Conservation (phyloP, 64 coral and sea anemone species). For the Pocillopora damicornis region DNA sequence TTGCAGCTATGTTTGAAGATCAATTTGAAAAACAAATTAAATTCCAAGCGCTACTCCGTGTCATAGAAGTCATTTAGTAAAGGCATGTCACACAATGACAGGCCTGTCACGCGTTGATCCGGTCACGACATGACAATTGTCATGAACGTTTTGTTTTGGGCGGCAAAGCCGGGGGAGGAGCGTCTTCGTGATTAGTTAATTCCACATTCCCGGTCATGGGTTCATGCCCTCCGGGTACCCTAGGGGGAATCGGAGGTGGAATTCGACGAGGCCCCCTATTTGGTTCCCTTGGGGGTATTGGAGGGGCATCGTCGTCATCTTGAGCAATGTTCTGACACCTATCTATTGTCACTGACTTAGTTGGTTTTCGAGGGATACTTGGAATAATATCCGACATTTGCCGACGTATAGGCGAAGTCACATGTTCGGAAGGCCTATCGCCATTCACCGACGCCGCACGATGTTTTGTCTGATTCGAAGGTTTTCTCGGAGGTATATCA, state of each 20-base stretch:
- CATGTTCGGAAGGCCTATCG: constrained; percentile 52
- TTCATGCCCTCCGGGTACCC: constrained; percentile 44
- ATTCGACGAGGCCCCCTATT: constrained; percentile 31
- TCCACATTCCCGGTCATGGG: not conserved
- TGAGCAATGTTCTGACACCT: constrained; percentile 22
- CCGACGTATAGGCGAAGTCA: constrained; percentile 19
- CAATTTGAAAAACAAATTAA: constrained; percentile 7
- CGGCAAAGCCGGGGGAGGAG: constrained; percentile 69
- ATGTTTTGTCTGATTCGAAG: constrained; percentile 55
- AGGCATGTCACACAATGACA: constrained; percentile 1
- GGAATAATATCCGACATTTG: not conserved
- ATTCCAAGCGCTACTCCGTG: not conserved
- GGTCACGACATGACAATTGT: constrained; percentile 6
- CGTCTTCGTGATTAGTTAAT: constrained; percentile 44
- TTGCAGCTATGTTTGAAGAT: not conserved
- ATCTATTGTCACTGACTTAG: constrained; percentile 40
- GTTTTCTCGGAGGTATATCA: constrained; percentile 54
- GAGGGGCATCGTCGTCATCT: constrained; percentile 21
- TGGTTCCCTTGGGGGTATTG: constrained; percentile 55
- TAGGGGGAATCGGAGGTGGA: constrained; percentile 54
- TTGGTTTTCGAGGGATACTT: not conserved
- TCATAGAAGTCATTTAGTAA: not conserved
- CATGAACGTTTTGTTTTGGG: constrained; percentile 68
- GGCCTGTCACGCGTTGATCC: not conserved
- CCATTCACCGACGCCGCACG: constrained; percentile 53